Evolutionary conservation across 2,888 invertebrate genomes (phyloP).

Genomic region (Heliconius aoede): DNA sequence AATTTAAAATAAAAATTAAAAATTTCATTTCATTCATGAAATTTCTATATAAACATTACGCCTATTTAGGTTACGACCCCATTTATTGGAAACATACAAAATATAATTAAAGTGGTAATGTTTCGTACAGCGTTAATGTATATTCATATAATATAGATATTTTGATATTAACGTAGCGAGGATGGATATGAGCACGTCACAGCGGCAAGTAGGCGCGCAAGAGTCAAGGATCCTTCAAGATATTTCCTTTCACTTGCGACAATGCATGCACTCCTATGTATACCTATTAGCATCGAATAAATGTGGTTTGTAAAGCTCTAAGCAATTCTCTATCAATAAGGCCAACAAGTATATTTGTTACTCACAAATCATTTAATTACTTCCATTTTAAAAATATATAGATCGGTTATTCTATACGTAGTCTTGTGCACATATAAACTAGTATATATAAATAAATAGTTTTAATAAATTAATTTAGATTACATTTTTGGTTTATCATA

Average conservation of each 20-base stretch:
- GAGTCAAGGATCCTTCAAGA: constrained; percentile 81
- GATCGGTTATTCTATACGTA: not conserved
- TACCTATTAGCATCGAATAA: constrained; percentile 46
- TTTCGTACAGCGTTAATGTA: not conserved
- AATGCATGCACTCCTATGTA: constrained; percentile 64
- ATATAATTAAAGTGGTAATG: not conserved
- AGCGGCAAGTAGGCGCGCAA: constrained; percentile 71
- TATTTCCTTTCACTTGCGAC: constrained; percentile 83
- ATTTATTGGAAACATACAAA: not conserved
- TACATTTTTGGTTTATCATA: not conserved
- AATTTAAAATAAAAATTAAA: too few species aligned
- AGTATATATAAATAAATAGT: not conserved
- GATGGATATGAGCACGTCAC: constrained; percentile 48
- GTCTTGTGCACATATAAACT: not conserved
- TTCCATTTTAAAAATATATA: constrained; percentile 8
- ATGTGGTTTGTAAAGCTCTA: constrained; percentile 46
- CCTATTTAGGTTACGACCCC: not conserved
- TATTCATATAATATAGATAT: not conserved
- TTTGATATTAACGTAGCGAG: not conserved
- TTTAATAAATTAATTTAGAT: constrained; percentile 1
- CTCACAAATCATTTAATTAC: constrained; percentile 21
- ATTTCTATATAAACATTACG: too few species aligned
- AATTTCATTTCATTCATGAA: too few species aligned
- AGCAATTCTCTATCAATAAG: constrained; percentile 50
- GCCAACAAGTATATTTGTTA: constrained; percentile 46